phyloP scores from a whole-genome alignment of 2,797 vertebrate species.

The Yasuhikotakia modesta region DNA sequence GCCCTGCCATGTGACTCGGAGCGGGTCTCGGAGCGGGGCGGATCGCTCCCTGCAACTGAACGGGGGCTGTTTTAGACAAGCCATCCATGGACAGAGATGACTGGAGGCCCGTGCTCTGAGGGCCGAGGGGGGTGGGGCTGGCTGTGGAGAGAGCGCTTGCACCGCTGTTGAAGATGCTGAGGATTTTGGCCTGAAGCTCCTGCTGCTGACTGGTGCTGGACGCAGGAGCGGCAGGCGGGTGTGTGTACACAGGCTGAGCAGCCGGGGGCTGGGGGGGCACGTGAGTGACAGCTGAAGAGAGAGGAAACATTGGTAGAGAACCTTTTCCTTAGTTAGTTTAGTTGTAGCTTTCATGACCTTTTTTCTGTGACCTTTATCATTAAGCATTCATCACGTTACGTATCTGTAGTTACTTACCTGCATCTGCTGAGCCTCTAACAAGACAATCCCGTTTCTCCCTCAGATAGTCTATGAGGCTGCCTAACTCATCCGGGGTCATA shows the following conservation, averaged over 20 bases:
- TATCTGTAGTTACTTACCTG: constrained; percentile 74
- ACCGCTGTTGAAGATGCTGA: constrained; percentile 95
- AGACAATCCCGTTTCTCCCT: constrained; percentile 87
- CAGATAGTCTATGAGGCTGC: constrained; percentile 88
- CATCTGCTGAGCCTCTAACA: constrained; percentile 76
- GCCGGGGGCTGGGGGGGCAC: constrained; percentile 58
- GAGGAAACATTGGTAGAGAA: neutral
- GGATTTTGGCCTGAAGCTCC: constrained; percentile 97
- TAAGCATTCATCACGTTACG: too few species aligned
- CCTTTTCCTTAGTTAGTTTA: too few species aligned
- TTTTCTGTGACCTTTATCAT: too few species aligned
- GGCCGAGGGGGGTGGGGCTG: constrained; percentile 53
- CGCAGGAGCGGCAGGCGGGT: constrained; percentile 64
- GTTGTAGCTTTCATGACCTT: too few species aligned
- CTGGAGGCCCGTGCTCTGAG: constrained; percentile 27
- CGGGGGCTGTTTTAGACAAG: constrained; percentile 61
- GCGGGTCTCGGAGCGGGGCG: constrained; percentile 62
- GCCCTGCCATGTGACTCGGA: constrained; percentile 71
- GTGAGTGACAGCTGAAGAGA: constrained; percentile 43
- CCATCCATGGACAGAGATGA: constrained; percentile 27
- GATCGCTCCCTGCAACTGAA: constrained; percentile 73
- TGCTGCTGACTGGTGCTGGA: constrained; percentile 80
- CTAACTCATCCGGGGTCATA: constrained; percentile 89
- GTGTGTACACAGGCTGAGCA: constrained; percentile 51
- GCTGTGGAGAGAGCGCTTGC: constrained; percentile 44